Conservation (phyloP, 2,888 invertebrate species). For the Nipponacmea schrenckii region DNA sequence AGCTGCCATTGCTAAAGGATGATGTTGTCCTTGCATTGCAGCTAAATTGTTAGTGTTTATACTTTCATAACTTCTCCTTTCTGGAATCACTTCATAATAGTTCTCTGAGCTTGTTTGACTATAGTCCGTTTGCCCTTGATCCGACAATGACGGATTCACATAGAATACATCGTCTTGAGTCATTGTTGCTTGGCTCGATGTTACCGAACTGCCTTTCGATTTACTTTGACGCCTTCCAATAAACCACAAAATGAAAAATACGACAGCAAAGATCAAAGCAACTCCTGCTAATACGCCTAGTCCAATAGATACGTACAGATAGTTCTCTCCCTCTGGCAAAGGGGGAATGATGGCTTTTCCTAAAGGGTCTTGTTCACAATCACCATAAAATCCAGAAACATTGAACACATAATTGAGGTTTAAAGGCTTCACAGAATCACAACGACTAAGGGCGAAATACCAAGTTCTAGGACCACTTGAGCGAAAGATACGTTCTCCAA, state of each 20-base stretch:
- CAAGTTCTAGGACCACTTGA: conserved; percentile 55
- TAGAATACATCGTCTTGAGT: conserved; percentile 61
- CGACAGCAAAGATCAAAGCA: conserved; percentile 45
- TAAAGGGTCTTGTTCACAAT: conserved; percentile 57
- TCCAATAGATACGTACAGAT: conserved; percentile 48
- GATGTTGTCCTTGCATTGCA: conserved; percentile 30
- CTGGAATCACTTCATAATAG: conserved; percentile 62
- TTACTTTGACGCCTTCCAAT: conserved; percentile 46
- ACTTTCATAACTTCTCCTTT: conserved; percentile 58
- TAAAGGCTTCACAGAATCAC: conserved; percentile 39
- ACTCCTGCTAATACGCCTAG: conserved; percentile 56
- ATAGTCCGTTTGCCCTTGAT: conserved; percentile 53
- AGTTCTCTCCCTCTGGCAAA: conserved; percentile 31
- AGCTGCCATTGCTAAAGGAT: conserved; percentile 13
- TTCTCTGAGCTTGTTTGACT: conserved; percentile 61
- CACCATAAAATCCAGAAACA: conserved; percentile 55
- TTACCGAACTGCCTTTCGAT: conserved; percentile 51
- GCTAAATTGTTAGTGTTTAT: conserved; percentile 53
- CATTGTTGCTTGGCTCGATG: conserved; percentile 60
- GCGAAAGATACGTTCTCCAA: conserved; percentile 53
- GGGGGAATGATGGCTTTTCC: conserved; percentile 46
- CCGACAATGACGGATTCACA: conserved; percentile 59
- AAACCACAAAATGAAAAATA: conserved; percentile 52
- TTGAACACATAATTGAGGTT: conserved; percentile 58
- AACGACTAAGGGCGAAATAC: conserved; percentile 57